Evolutionary conservation across 2,888 invertebrate species (phyloP), one percentile per base, ranked within the genome.

Genomic region (Oxyteleia sp.): DNA sequence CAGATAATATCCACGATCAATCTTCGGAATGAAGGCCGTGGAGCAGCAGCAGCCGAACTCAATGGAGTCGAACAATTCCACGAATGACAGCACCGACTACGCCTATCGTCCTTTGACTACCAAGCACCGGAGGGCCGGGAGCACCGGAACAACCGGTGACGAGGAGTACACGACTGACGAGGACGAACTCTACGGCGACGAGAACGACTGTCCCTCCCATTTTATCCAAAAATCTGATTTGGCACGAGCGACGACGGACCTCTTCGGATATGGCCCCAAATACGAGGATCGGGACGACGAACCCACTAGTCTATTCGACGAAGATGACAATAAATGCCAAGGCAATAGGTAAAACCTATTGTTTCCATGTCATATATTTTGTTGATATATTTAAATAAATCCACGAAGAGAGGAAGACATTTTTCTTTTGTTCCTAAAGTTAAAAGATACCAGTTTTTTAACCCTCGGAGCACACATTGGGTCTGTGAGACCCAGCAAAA

Each of bases 111-210:
- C 91, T 4, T 71, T 92, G 51, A 92, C 91, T 47, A 92, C 92
- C 47, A 92, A 92, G 55, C 92, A 93, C 69, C 84, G 91, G 32
- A 87, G 93, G 26, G 92, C 93, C 18, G 93, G 93, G 2, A 94
- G 94, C 11, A 94, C 94, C 15, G 94, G 94, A 0, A 94, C 94
- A 8, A 94, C 94, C 11, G 94, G 94, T 1, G 94, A 94, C 88
- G 94, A 94, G 88, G 94, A 94, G 45, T 94, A 94, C 88, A 94
- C 94, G 1, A 94, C 94, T 15, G 94, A 94, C 86, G 94, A 94
- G 82, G 94, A 94, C 84, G 94, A 94, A 72, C 84, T 91, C 0
- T 92, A 90, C 68, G 90, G 92, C n/a, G 94, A 94, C 84, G 94
- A 94, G 82, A 91, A 93, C 1, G 94, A 94, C 85, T 93, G 93